Evolutionary conservation across 2,113 vertebrate genomes (phyloP).

Genomic region (Globicephala melas): DNA sequence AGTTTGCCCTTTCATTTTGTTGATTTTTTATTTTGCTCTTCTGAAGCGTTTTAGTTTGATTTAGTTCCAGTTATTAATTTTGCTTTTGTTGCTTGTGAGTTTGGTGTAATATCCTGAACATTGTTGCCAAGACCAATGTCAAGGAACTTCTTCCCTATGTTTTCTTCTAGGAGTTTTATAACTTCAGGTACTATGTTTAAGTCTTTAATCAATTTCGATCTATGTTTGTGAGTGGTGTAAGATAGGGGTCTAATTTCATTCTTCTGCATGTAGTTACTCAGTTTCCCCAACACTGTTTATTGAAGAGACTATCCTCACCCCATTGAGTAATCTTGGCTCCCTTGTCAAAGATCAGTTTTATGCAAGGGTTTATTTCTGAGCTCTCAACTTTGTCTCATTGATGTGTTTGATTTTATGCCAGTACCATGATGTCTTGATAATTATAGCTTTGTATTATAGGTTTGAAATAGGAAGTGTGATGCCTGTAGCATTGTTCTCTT

Average conservation of each 20-base stretch:
- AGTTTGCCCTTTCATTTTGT: not conserved
- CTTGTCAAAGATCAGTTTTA: not conserved
- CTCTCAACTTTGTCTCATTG: not conserved
- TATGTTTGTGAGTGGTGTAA: not conserved
- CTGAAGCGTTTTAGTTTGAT: not conserved
- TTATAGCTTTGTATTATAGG: not conserved
- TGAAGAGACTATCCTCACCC: not conserved
- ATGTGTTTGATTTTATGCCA: not conserved
- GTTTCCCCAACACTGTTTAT: not conserved
- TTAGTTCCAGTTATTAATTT: not conserved
- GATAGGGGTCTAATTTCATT: not conserved
- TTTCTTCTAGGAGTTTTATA: not conserved
- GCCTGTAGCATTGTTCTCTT: not conserved
- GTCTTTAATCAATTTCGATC: not conserved
- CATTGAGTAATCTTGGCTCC: not conserved
- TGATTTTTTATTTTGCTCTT: not conserved
- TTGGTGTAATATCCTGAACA: not conserved
- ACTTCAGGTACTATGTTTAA: not conserved
- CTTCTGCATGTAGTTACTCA: not conserved
- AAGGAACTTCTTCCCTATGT: not conserved
- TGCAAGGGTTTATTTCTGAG: not conserved
- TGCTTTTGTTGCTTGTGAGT: not conserved
- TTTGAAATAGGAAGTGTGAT: not conserved
- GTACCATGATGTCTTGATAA: not conserved
- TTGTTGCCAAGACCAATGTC: not conserved